Conservation (phyloP, 2,797 vertebrate species). For the Harpagifer antarcticus region DNA sequence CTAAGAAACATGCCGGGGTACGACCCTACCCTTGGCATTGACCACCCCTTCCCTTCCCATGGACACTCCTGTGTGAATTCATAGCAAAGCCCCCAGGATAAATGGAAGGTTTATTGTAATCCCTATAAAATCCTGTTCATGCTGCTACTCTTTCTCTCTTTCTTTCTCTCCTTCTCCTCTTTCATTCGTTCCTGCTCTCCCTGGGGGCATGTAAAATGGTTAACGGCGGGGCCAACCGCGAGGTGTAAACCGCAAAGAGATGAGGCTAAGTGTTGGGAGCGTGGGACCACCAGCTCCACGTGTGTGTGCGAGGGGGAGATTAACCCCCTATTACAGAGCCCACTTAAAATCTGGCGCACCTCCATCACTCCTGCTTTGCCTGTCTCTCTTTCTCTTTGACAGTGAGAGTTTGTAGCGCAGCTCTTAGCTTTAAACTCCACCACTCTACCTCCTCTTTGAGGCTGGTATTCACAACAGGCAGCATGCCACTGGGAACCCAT, state of each 20-base stretch:
- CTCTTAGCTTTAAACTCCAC: slow-evolving; percentile 63
- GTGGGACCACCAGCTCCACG: slow-evolving; percentile 78
- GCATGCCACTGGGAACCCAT: slow-evolving; percentile 66
- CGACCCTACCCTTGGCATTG: slow-evolving; percentile 63
- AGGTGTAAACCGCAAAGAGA: slow-evolving; percentile 82
- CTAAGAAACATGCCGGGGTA: slow-evolving; percentile 58
- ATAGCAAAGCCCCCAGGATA: slow-evolving; percentile 80
- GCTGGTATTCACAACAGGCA: slow-evolving; percentile 61
- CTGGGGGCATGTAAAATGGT: slow-evolving; percentile 80
- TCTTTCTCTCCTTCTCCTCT: slow-evolving; percentile 63
- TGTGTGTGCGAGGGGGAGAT: slow-evolving; percentile 67
- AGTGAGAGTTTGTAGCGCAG: slow-evolving; percentile 61
- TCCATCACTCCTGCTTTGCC: slow-evolving; percentile 48
- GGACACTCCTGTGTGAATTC: slow-evolving; percentile 76
- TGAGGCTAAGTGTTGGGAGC: slow-evolving; percentile 79
- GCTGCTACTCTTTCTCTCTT: slow-evolving; percentile 79
- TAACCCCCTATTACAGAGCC: slow-evolving; percentile 72
- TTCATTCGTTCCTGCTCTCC: slow-evolving; percentile 69
- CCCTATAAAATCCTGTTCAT: slow-evolving; percentile 82
- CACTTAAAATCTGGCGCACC: slow-evolving; percentile 68
- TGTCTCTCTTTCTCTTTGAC: slow-evolving; percentile 54
- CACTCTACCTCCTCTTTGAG: slow-evolving; percentile 59
- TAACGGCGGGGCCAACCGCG: slow-evolving; percentile 70
- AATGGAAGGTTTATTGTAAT: slow-evolving; percentile 86
- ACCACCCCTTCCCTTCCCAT: slow-evolving; percentile 60